Conservation (phyloP, 2,797 vertebrate species). For the Lithobates pipiens region DNA sequence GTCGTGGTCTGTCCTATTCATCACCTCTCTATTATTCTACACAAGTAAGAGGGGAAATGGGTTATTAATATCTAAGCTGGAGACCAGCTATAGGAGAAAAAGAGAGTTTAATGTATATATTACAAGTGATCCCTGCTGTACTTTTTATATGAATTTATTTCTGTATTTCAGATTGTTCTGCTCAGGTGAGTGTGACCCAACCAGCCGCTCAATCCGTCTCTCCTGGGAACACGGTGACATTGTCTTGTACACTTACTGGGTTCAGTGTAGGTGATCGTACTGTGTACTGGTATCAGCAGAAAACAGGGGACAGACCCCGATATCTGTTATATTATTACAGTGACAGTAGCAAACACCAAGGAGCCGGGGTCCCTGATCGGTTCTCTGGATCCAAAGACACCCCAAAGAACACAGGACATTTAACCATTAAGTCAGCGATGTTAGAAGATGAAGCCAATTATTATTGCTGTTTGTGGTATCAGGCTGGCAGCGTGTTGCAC, state of each 20-base stretch:
- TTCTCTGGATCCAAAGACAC: slow-evolving; percentile 62
- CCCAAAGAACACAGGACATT: not conserved
- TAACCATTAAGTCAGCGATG: not conserved
- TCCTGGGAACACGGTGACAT: too few relatives aligned
- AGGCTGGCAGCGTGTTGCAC: not conserved
- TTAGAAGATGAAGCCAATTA: slow-evolving; percentile 28
- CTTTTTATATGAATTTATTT: not conserved
- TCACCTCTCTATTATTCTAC: not conserved
- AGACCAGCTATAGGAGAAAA: too few relatives aligned
- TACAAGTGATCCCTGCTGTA: too few relatives aligned
- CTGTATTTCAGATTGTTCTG: slow-evolving; percentile 20
- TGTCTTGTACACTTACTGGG: too few relatives aligned
- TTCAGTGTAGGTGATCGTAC: too few relatives aligned
- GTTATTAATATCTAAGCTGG: too few relatives aligned
- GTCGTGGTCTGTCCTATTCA: not conserved
- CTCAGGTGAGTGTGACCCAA: not conserved
- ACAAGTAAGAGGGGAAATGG: not conserved
- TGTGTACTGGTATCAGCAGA: too few relatives aligned
- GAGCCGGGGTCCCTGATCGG: slow-evolving; percentile 31
- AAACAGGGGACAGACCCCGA: too few relatives aligned
- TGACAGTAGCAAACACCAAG: too few relatives aligned
- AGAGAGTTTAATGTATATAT: too few relatives aligned
- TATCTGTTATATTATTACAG: too few relatives aligned
- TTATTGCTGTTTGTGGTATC: slow-evolving; percentile 7
- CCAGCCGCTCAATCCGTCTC: not conserved